A percentile compares a stretch with the other conserved stretches of the same genome.
These are phyloP conservation scores for Pterocles burchelli DNA, from an alignment of 2,113 vertebrate genomes.

Conservation along the genomic window DNA sequence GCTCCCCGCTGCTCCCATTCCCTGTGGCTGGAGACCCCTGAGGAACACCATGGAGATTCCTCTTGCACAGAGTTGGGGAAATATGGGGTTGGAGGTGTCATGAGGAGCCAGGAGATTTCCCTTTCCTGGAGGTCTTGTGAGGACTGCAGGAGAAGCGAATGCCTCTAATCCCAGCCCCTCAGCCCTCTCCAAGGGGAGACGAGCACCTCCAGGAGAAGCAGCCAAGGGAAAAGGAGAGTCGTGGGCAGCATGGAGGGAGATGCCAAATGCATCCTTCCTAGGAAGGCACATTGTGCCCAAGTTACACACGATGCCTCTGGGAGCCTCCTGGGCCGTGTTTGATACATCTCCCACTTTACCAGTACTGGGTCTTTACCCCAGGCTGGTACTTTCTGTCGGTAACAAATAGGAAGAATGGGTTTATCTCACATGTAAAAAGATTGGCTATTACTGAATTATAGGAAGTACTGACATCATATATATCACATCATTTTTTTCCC, in stretches of 20 bases:
- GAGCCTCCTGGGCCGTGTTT: not conserved
- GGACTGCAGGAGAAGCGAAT: not conserved
- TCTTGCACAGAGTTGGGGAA: not conserved
- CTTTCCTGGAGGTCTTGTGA: not conserved
- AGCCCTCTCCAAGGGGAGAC: not conserved
- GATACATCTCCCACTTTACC: not conserved
- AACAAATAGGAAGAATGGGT: not conserved
- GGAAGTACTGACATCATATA: not conserved
- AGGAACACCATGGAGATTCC: not conserved
- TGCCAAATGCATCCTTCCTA: not conserved
- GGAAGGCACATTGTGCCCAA: not conserved
- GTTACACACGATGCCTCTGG: accelerated
- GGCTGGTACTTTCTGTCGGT: not conserved
- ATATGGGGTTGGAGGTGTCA: not conserved
- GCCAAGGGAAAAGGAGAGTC: not conserved
- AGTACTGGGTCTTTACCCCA: not conserved
- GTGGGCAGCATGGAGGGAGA: not conserved
- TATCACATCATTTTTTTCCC: not conserved
- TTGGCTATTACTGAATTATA: not conserved
- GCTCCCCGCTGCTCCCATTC: not conserved
- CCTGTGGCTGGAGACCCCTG: accelerated
- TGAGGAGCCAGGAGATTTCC: not conserved
- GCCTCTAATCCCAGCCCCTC: not conserved
- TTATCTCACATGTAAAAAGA: not conserved
- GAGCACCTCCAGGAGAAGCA: not conserved